Base-by-base conservation (phyloP, 1,140 invertebrate species). In the Drosophila rufa region DNA sequence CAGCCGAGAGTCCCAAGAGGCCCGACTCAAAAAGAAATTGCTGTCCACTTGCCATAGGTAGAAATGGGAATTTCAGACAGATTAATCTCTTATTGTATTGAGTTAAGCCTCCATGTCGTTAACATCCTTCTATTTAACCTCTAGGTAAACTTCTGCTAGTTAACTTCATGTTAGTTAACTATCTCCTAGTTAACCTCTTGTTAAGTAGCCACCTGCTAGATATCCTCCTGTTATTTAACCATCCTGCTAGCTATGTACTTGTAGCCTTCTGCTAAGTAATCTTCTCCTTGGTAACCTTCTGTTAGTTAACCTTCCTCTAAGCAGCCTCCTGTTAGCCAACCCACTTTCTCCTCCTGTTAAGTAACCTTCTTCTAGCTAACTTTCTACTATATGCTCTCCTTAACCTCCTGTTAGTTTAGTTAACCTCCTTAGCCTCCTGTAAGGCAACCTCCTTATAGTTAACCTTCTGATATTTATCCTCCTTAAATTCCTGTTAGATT, bases 11-110 rank as follows among this genome's bases (percentile, higher is more conserved):
- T 46, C 40, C 6, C 30, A 27, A 22, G 19, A 17, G 6, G 36
- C 14, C 14, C 4, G 59, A 27, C 38, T 56, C 36, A 22, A 76
- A 42, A 17, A 3, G 6, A 25, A 42, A 27, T 42, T 58, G 17
- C 38, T 43, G 6, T 4, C 14, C 8, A 12, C 9, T 46, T 17
- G 7, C 15, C 3, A 2, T 4, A 17, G 22, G 12, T 3, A 3
- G 11, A 22, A 22, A 3, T 11, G 6, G n/a, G 15, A 12, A 53
- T 36, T 50, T 53, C 8, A 14, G 12, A 15, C 6, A 14, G 30
- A 4, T 0, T 0, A 14, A 15, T 19, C 17, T 36, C 12, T 38
- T 15, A 22, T 22, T 55, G 14, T 19, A 36, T 19, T 5, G 3
- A 19, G 5, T 19, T 19, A n/a, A 12, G 5, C 5, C n/a, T 53